Percentiles rank a stretch among this genome's conserved stretches.
Conservation (phyloP, 2,113 vertebrate genomes). For the Catharus fuscescens region DNA sequence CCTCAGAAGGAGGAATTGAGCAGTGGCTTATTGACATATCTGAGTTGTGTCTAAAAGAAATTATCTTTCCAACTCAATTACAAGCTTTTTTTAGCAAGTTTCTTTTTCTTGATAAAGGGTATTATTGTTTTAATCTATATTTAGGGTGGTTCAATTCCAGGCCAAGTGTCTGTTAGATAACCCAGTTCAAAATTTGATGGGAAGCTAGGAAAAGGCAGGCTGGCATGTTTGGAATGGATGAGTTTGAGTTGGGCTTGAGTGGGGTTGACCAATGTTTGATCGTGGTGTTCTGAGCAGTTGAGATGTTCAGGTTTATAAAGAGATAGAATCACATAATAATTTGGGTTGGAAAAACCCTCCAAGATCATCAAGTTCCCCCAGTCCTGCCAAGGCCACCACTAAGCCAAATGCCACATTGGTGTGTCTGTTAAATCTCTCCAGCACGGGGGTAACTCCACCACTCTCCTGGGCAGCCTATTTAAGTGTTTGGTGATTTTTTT, state of each 20-base stretch:
- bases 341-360: not conserved
- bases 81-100: not conserved
- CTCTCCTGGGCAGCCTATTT: not conserved
- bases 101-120: not conserved
- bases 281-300: fast-evolving
- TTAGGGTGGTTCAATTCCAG: not conserved
- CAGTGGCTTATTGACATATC: fast-evolving
- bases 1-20: not conserved
- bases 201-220: not conserved
- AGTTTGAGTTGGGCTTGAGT: fast-evolving
- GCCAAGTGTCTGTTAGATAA: not conserved
- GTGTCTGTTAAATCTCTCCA: not conserved
- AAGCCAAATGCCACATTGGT: not conserved
- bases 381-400: not conserved
- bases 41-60: not conserved
- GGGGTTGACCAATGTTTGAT: too few species aligned
- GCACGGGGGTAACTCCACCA: not conserved
- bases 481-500: not conserved
- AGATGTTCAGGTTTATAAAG: not conserved
- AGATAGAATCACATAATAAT: not conserved
- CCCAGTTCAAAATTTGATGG: not conserved
- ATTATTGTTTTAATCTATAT: not conserved
- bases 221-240: fast-evolving
- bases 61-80: not conserved
- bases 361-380: not conserved